A percentile compares a stretch with the other conserved stretches of the same genome.
Evolutionary conservation across 2,113 vertebrate genomes (phyloP).

Genomic region (Cyanoramphus novaezelandiae): DNA sequence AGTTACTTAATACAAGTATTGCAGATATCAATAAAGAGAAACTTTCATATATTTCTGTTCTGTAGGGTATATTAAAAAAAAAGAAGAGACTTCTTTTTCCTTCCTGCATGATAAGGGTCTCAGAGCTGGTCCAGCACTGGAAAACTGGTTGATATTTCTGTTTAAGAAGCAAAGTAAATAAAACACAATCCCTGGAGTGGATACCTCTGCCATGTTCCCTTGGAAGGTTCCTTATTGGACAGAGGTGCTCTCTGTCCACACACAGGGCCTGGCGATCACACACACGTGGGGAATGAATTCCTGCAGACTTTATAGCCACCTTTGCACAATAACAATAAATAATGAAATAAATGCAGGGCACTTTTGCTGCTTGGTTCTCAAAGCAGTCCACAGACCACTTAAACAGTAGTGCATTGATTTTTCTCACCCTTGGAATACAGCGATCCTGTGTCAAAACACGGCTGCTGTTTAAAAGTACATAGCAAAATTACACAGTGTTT

Average conservation of each 20-base stretch:
- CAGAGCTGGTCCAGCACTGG: background rate
- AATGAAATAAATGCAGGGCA: slow-evolving; percentile 31
- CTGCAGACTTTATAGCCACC: slow-evolving; percentile 42
- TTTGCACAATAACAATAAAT: slow-evolving; percentile 54
- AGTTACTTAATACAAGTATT: background rate
- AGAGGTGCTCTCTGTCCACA: background rate
- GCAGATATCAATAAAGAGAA: background rate
- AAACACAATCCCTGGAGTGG: background rate
- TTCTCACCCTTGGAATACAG: slow-evolving; percentile 36
- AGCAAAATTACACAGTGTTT: background rate
- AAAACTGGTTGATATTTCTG: slow-evolving; percentile 11
- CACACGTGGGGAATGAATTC: background rate
- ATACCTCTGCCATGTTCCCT: background rate
- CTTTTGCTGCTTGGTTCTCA: slow-evolving; percentile 45
- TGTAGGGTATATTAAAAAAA: background rate
- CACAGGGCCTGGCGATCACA: background rate
- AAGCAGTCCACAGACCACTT: slow-evolving; percentile 15
- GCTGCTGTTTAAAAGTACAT: background rate
- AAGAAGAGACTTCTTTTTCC: background rate
- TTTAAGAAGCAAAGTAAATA: slow-evolving; percentile 27
- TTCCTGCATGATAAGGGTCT: background rate
- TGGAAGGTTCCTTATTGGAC: slow-evolving; percentile 16
- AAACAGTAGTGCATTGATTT: slow-evolving; percentile 56
- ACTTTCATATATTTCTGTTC: background rate
- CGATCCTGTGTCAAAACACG: background rate